These are phyloP conservation scores for Ameiurus melas DNA, from an alignment of 2,113 vertebrate species.

Conservation along the genomic window DNA sequence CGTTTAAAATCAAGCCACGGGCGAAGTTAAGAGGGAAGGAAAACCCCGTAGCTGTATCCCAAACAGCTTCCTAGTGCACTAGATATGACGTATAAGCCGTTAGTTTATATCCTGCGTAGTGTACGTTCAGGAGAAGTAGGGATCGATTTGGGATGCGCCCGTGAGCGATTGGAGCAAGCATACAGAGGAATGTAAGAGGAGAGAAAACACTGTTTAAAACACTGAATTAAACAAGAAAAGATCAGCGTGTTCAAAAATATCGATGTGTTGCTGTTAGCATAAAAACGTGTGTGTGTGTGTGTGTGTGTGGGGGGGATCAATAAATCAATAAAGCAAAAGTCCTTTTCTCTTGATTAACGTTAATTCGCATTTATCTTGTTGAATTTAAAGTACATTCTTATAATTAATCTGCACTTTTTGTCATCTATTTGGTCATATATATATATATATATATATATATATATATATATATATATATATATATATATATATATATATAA, in stretches of 20 bases:
- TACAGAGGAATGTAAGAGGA: background rate
- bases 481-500: background rate
- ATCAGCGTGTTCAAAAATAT: background rate
- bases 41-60: background rate
- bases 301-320: background rate
- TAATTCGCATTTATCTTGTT: background rate
- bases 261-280: background rate
- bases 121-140: background rate
- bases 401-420: background rate
- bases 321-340: background rate
- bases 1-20: background rate
- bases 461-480: background rate
- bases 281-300: background rate
- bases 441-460: background rate
- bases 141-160: background rate
- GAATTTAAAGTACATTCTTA: background rate
- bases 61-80: background rate
- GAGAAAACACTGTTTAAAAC: background rate
- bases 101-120: background rate
- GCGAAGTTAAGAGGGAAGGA: no score
- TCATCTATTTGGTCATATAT: background rate
- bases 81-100: background rate
- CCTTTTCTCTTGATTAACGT: background rate
- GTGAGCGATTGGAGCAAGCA: background rate
- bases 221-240: background rate